Percentiles rank a stretch among this genome's conserved stretches.
Evolutionary conservation across 1,140 invertebrate genomes (phyloP).

Genomic region (Achatina immaculata): DNA sequence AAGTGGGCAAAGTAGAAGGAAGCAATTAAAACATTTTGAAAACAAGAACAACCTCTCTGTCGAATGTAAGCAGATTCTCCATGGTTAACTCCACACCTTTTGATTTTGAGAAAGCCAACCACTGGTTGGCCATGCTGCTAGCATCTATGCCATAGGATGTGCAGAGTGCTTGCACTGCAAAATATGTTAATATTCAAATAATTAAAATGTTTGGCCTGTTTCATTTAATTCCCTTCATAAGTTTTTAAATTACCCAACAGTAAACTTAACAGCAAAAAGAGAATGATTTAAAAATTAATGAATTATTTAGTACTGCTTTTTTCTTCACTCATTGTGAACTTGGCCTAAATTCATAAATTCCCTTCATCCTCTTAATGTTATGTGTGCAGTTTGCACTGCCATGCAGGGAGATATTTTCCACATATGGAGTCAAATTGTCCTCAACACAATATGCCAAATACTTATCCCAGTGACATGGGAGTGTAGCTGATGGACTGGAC

Average conservation of each 20-base stretch:
- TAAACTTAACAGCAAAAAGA: neutral
- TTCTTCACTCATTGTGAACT: neutral
- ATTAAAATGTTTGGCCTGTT: neutral
- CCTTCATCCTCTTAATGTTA: no score
- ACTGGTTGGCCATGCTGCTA: constrained; percentile 27
- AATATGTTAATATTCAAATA: neutral
- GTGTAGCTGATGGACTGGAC: no score
- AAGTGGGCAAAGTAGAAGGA: no score
- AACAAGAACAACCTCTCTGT: constrained; percentile 30
- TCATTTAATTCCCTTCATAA: neutral
- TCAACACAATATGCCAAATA: no score
- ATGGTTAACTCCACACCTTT: neutral
- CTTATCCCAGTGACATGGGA: no score
- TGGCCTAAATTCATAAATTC: neutral
- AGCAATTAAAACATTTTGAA: no score
- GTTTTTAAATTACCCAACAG: neutral
- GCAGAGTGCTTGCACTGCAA: constrained; percentile 21
- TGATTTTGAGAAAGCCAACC: constrained; percentile 32
- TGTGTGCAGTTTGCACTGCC: no score
- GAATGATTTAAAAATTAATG: neutral
- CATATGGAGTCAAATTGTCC: no score
- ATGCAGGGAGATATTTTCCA: no score
- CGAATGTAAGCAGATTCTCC: constrained; percentile 13
- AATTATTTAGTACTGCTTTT: neutral
- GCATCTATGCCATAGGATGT: constrained; percentile 8